Base-by-base conservation (phyloP, 2,888 invertebrate genomes). In the Cryptocephalus moraei region DNA sequence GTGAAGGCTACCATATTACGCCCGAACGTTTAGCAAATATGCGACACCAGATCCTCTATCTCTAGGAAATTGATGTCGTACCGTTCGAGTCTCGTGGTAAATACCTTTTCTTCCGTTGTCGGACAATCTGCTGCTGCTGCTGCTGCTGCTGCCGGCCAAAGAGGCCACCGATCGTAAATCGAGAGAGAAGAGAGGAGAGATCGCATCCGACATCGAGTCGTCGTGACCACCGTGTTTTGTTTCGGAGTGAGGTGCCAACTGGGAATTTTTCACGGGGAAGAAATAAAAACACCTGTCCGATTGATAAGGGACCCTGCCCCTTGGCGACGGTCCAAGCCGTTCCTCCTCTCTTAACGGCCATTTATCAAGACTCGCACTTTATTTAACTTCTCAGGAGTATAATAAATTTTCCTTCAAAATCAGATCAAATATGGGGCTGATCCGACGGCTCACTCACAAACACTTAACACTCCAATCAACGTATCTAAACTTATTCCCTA, bases 1-100 rank as follows among this genome's bases (percentile, higher is more conserved):
- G 64, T 63, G 65, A 61, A 62, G 55, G 64, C 67, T 67, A 64
- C 68, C 66, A 67, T 64, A 68, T 68, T 68, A 68, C 68, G 67
- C 67, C 63, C 58, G 58, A 60, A 57, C 63, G 68, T 67, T 67
- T 67, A 65, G 66, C 67, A 67, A 67, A 68, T 68, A 66, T 67
- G 66, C 63, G 65, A 67, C 66, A 67, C 53, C 53, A 64, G 69
- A 68, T 69, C 64, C 53, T 59, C 61, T 68, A 68, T 69, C 68
- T 61, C 54, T 56, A 53, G 63, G 62, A 66, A 67, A 68, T 67
- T 67, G 67, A 68, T 67, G 67, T 67, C 62, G 61, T 60, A 58
- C 61, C 60, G 61, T 59, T 59, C 55, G 58, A 53, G 58, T 57
- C 63, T 64, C 63, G 64, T 64, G 62, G 63, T 64, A 62, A 52